Evolutionary conservation across 2,888 invertebrate species (phyloP), one percentile per base, ranked within the genome.

Genomic region (Dorcus parallelipipedus): DNA sequence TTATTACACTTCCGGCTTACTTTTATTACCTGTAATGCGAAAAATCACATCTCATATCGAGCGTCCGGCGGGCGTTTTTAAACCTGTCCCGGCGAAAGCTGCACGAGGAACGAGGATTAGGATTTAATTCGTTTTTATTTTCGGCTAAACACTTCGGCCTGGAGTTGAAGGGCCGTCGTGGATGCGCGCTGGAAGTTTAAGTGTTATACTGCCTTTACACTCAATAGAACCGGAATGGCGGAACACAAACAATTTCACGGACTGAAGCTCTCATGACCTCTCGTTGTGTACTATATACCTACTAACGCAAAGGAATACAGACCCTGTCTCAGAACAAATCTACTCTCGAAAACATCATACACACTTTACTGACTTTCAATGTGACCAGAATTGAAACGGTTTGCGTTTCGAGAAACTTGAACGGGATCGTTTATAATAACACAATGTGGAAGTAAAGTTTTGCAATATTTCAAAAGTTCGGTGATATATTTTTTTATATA

Each of bases 211-310:
- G 64, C 62, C 61, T 66, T 67, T 63, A 64, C 63, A 62, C 66
- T 66, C 65, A 66, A 66, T 66, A 61, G 64, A 61, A 68, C 66
- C 59, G 63, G 64, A 70, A 69, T 67, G 64, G 65, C 65, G 62
- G 66, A 70, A 70, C 67, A 67, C 67, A 66, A 68, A 69, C 68
- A 71, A 71, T 71, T 71, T 71, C 69, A 71, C 68, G 69, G 69
- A 63, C 65, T 61, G 61, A 40, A 59, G 61, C 64, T 64, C 66
- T 64, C 69, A 67, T 68, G 69, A 66, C 67, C 66, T 64, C 63
- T 62, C 51, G 60, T 63, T 64, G 63, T 64, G 63, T 64, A 65
- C 64, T 61, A 63, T 61, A 66, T 63, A 33, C 48, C 41, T 50
- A 39, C 47, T 49, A 40, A 48, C 6, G 41, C 50, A 39, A 55